Conservation (phyloP, 2,113 vertebrate species). For the Anhinga rufa region DNA sequence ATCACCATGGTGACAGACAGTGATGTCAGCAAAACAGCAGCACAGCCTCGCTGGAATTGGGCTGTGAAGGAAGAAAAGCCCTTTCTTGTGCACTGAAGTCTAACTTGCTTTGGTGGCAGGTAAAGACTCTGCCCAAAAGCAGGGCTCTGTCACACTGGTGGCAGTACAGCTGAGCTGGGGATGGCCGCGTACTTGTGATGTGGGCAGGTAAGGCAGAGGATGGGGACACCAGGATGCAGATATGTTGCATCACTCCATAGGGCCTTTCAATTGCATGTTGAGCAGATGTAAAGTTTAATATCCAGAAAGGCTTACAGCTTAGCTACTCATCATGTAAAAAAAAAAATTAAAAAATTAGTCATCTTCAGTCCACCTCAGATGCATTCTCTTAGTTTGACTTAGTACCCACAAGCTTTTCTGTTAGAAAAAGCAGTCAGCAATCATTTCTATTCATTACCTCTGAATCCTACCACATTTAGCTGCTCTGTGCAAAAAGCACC, state of each 20-base stretch:
- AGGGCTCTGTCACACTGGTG: too few species aligned
- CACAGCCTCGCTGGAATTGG: neutral
- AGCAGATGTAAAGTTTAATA: neutral
- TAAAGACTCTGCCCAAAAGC: neutral
- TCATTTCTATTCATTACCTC: neutral
- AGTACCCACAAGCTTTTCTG: neutral
- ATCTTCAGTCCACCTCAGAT: neutral
- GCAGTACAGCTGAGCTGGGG: neutral
- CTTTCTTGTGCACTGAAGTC: neutral
- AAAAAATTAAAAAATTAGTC: neutral
- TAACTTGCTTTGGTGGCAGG: neutral
- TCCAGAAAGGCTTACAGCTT: neutral
- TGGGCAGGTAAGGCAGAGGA: neutral
- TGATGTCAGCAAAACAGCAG: neutral
- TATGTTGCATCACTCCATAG: too few species aligned
- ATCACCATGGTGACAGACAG: neutral
- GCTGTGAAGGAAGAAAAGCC: neutral
- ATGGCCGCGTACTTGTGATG: accelerated
- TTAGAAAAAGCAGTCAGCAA: neutral
- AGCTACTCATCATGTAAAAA: neutral
- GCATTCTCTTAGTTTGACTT: neutral
- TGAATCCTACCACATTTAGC: neutral
- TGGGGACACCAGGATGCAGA: neutral
- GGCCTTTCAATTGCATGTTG: neutral
- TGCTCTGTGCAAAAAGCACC: neutral